phyloP scores from a whole-genome alignment of 2,113 vertebrate species.

The Rhabdornis inornatus region DNA sequence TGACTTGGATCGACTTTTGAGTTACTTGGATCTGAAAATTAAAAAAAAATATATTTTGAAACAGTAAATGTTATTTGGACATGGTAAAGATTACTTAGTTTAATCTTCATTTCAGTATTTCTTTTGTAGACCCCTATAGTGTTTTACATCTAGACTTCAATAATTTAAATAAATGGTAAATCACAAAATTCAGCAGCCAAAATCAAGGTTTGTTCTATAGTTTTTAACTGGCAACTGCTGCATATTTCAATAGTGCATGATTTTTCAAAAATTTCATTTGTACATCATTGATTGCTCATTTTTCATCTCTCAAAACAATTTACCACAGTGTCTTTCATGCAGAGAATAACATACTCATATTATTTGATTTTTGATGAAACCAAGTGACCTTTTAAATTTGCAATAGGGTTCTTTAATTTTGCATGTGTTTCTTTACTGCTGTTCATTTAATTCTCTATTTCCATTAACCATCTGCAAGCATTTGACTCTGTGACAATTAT shows the following conservation, averaged over 20 bases:
- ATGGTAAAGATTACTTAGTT: background rate
- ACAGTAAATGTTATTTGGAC: background rate
- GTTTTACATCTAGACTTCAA: background rate
- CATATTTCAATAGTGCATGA: conserved; percentile 66
- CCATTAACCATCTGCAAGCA: conserved; percentile 80
- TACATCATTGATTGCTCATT: conserved; percentile 72
- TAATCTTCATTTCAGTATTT: background rate
- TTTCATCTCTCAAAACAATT: conserved; percentile 76
- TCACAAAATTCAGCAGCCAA: background rate
- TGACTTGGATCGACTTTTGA: too few relatives aligned
- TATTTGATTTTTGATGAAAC: conserved; percentile 81
- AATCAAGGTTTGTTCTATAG: background rate
- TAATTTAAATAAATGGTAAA: conserved; percentile 36
- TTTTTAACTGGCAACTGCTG: conserved; percentile 17
- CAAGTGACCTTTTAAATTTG: conserved; percentile 80
- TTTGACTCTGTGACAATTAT: conserved; percentile 78
- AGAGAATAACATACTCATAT: conserved; percentile 76
- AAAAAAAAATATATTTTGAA: background rate
- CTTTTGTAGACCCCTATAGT: background rate
- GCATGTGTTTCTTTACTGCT: conserved; percentile 78
- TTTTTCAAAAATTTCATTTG: conserved; percentile 77
- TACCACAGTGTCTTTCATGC: conserved; percentile 72
- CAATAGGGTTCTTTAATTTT: conserved; percentile 78
- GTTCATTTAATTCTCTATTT: conserved; percentile 81
- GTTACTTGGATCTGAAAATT: background rate